Evolutionary conservation across 2,888 invertebrate genomes (phyloP).

Genomic region (Melieria picta): DNA sequence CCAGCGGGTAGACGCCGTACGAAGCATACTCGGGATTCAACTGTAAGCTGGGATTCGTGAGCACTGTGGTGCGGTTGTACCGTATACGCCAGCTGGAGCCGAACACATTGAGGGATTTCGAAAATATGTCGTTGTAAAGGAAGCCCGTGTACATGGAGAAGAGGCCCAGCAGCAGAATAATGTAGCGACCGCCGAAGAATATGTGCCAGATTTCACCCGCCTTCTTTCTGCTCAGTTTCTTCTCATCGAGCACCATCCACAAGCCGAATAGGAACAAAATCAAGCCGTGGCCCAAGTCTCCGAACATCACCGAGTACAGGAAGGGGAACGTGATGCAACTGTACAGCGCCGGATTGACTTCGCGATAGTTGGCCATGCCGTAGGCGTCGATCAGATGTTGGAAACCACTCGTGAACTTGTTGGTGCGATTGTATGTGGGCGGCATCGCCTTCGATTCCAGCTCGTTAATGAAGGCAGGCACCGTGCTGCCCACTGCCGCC

Average conservation of each 20-base stretch:
- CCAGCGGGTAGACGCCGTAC: constrained; percentile 75
- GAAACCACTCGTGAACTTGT: constrained; percentile 92
- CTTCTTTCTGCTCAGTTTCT: constrained; percentile 76
- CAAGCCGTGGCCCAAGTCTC: constrained; percentile 90
- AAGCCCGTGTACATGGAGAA: constrained; percentile 98
- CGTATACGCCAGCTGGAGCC: constrained; percentile 83
- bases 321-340: constrained; percentile 95
- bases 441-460: constrained; percentile 84
- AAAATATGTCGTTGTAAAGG: constrained; percentile 97
- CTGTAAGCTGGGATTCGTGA: constrained; percentile 68
- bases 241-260: constrained; percentile 87
- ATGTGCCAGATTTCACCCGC: constrained; percentile 94
- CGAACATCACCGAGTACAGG: constrained; percentile 96
- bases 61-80: constrained; percentile 69
- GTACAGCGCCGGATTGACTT: constrained; percentile 90
- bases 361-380: constrained; percentile 91
- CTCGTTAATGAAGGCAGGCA: constrained; percentile 92
- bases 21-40: constrained; percentile 72
- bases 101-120: constrained; percentile 94
- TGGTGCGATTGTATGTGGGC: constrained; percentile 92
- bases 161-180: constrained; percentile 94
- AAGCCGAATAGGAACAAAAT: constrained; percentile 84
- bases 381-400: constrained; percentile 94
- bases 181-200: constrained; percentile 97
- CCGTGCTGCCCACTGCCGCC: constrained; percentile 86